Evolutionary conservation across 92 coral and sea anemone species (phyloP), one percentile per base, ranked within the genome.

Genomic region (Zoanthus sociatus): DNA sequence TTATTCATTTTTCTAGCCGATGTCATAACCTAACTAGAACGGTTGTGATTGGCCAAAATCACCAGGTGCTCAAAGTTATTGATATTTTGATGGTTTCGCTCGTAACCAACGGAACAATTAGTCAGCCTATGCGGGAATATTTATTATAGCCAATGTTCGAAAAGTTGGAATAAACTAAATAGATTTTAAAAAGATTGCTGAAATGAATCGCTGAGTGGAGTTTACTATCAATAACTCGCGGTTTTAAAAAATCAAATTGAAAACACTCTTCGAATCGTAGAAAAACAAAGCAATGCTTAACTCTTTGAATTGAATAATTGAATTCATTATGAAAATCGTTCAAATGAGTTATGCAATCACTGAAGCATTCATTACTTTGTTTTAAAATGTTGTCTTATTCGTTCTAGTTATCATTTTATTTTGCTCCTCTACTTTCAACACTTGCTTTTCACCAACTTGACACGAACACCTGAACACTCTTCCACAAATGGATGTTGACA

Each of bases 41-140:
- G 14, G 76, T 21, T 67, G 44, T 67, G 85, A 81, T 81, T 81
- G 85, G 85, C 63, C 66, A 55, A 45, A 5, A 8, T 1, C 44
- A 12, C 85, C 85, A 81, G 76, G 85, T 81, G 85, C 75, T 81
- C 44, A 51, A 47, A 66, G 61, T 26, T 45, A 60, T 81, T 81
- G 74, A 66, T 10, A 63, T 44, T 45, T 33, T 18, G 74, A 46
- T 37, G 20, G 85, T 67, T 48, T 45, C 11, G 54, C 66, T 17
- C 47, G 75, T 63, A 33, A 16, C 63, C 32, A 81, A 14, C 85
- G 61, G 66, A 37, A 50, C 61, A 46, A 21, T 68, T 47, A 9
- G 12, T 10, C 75, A 20, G 85, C 75, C 75, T 46, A 75, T 81
- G 85, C 53, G 33, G 9, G 12, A 10, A 78, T 15, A 61, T 10